These are phyloP conservation scores for Hirundichthys speculiger DNA, from an alignment of 2,113 vertebrate species.

Conservation along the genomic window DNA sequence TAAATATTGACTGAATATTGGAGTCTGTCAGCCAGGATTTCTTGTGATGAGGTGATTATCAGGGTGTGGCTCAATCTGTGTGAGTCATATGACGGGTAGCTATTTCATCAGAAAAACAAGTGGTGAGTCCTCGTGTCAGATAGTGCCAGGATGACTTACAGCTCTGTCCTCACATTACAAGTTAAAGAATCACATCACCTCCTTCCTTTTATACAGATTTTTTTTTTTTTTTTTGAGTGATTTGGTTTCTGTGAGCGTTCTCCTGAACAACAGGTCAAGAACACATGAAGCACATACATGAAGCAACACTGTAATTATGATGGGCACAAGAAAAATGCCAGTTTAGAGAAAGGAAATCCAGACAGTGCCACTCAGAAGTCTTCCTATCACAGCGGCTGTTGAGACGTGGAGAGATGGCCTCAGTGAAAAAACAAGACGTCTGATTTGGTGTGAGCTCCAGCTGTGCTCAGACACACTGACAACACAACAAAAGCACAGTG, in stretches of 20 bases:
- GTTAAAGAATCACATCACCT: not conserved
- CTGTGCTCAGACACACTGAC: slow-evolving; percentile 40
- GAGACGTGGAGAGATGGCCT: not conserved
- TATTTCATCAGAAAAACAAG: slow-evolving; percentile 9
- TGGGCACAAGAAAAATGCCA: slow-evolving; percentile 25
- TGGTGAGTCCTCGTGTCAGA: not conserved
- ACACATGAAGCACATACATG: not conserved
- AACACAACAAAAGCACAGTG: slow-evolving; percentile 15
- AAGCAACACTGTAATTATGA: not conserved
- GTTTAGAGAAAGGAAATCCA: not conserved
- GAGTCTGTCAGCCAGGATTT: slow-evolving; percentile 5
- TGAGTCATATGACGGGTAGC: not conserved
- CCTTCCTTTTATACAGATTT: not conserved
- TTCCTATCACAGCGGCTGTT: not conserved
- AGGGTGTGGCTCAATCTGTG: not conserved
- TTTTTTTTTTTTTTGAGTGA: no score
- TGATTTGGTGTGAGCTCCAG: slow-evolving; percentile 43
- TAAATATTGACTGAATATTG: no score
- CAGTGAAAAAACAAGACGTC: slow-evolving; percentile 24
- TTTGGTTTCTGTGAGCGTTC: no score
- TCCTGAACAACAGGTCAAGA: not conserved
- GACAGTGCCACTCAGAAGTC: slow-evolving; percentile 28
- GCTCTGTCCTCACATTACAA: slow-evolving; percentile 6
- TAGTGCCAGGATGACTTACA: slow-evolving; percentile 16
- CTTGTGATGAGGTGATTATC: not conserved